Evolutionary conservation across 2,797 vertebrate genomes (phyloP).

Genomic region (Natrix natrix): DNA sequence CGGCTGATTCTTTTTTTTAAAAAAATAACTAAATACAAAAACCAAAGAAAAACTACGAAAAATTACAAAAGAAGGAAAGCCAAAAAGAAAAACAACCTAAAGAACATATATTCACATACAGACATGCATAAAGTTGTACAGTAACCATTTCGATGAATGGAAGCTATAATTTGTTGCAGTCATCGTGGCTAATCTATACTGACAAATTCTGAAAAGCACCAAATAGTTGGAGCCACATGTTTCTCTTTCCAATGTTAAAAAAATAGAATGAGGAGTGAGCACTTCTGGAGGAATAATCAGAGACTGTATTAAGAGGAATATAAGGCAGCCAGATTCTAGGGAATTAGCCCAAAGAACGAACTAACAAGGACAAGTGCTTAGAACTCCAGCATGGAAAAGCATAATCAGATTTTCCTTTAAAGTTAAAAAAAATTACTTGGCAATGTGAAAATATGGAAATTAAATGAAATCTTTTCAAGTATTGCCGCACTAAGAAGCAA

Average conservation of each 20-base stretch:
- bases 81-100: background rate
- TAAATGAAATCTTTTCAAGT: background rate
- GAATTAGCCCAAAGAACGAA: background rate
- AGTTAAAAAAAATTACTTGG: background rate
- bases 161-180: background rate
- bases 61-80: background rate
- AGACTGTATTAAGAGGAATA: background rate
- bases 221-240: background rate
- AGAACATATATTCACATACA: background rate
- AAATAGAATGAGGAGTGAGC: background rate
- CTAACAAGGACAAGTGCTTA: background rate
- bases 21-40: background rate
- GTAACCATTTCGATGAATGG: background rate
- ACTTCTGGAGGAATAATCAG: background rate
- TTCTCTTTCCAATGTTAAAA: background rate
- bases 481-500: background rate
- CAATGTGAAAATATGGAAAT: background rate
- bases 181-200: background rate
- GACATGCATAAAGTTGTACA: background rate
- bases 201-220: background rate
- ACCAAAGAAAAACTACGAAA: background rate
- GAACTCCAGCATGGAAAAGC: background rate
- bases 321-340: background rate
- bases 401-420: background rate
- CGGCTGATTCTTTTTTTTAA: background rate